A percentile compares a stretch with the other conserved stretches of the same genome.
Conservation (phyloP, 2,113 vertebrate genomes). For the Donacobius atricapilla region DNA sequence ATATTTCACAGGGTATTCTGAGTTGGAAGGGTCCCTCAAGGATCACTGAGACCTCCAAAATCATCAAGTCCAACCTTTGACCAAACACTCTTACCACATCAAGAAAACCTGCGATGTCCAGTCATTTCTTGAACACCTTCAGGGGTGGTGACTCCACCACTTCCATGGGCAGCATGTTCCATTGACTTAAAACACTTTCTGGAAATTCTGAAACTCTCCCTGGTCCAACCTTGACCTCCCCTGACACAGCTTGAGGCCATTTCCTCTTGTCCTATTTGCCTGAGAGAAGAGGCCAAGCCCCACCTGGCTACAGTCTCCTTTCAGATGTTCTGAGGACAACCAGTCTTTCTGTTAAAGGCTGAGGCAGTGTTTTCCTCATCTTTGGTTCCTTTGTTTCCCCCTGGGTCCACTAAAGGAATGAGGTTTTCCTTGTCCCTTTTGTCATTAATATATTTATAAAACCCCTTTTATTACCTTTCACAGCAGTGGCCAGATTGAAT, state of each 20-base stretch:
- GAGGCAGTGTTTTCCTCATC: neutral
- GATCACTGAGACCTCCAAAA: neutral
- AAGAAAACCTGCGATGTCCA: neutral
- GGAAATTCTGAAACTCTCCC: neutral
- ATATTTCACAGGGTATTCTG: neutral
- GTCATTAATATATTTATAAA: neutral
- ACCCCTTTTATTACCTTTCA: neutral
- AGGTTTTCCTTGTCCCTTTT: neutral
- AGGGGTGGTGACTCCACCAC: neutral
- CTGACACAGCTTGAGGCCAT: neutral
- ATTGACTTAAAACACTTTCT: neutral
- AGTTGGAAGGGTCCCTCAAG: neutral
- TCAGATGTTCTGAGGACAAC: neutral
- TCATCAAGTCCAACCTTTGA: neutral
- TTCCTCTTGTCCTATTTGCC: neutral
- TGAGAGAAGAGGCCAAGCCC: accelerated
- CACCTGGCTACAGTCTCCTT: neutral
- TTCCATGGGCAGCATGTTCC: neutral
- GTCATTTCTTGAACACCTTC: accelerated
- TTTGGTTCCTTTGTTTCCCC: neutral
- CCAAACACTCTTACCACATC: neutral
- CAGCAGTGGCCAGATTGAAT: neutral
- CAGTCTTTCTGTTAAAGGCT: neutral
- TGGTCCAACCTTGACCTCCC: neutral
- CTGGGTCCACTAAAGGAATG: neutral